Evolutionary conservation across 2,113 vertebrate species (phyloP).

Genomic region (Alexandromys fortis): DNA sequence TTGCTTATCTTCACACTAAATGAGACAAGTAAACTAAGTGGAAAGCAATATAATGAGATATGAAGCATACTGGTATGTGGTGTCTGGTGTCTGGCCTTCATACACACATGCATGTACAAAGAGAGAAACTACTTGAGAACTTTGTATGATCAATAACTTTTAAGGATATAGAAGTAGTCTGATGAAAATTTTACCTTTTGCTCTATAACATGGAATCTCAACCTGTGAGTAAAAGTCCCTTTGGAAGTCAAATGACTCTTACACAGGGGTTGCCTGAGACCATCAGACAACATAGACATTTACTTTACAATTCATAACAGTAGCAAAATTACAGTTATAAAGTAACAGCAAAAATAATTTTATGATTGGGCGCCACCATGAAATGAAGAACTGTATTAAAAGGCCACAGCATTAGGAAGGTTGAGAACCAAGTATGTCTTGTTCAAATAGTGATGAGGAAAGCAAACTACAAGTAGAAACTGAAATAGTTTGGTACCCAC

Average conservation of each 20-base stretch:
- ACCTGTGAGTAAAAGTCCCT: accelerated
- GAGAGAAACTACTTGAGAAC: neutral
- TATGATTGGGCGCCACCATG: neutral
- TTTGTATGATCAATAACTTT: neutral
- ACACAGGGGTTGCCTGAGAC: neutral
- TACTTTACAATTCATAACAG: neutral
- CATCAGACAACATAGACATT: neutral
- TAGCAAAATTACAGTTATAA: neutral
- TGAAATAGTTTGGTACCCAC: neutral
- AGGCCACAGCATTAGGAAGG: neutral
- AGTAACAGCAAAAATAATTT: neutral
- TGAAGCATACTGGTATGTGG: too few relatives aligned
- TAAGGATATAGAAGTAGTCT: neutral
- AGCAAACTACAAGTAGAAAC: neutral
- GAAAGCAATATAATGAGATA: neutral
- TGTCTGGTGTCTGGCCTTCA: neutral
- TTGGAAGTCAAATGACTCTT: neutral
- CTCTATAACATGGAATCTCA: neutral
- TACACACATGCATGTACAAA: neutral
- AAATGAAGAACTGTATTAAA: neutral
- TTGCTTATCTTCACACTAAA: neutral
- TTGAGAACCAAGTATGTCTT: neutral
- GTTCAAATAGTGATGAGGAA: neutral
- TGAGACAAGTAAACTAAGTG: too few relatives aligned
- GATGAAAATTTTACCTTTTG: neutral